Evolutionary conservation across 2,797 vertebrate species (phyloP), one percentile per base, ranked within the genome.

Genomic region (Zenarchopterus dispar): DNA sequence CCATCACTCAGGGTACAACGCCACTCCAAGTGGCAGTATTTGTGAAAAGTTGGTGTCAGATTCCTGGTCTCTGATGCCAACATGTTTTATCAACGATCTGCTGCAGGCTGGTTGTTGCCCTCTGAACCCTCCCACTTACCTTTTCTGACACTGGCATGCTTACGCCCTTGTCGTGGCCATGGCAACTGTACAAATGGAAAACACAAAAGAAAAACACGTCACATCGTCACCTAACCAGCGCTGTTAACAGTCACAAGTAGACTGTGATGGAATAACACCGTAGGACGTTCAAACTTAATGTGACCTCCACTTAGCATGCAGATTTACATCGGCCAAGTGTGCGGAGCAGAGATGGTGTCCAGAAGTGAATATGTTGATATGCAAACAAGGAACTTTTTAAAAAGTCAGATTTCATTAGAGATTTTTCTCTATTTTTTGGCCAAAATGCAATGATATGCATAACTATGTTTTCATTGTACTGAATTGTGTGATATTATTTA

Each of bases 11-110:
- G 86, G 84, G 88, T 77, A 88, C 90, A 82, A 89, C 80, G 82
- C 90, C 84, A 86, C 88, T 88, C 87, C 84, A 91, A 93, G 91
- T 91, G 92, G 88, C 77, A 84, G 80, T 75, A 69, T 88, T 80
- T 81, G 84, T 82, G 78, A 82, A 71, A 90, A 82, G 82, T 91
- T 93, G 93, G 91, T 92, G 93, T 94, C 91, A 95, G 89, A 95
- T 95, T 95, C 94, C 93, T 94, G 90, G 85, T 91, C 87, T 91
- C 82, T 73, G 85, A 77, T 67, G 69, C 79, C 76, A 88, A 86
- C 86, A 62, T 80, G 78, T 80, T 83, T 87, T 87, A 89, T 82
- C 75, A 63, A 78, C 78, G 77, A 86, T 63, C 75, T 57, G 64
- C 77, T 70, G 42, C 82, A 73, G 87, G 91, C 86, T 75, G 77